Evolutionary conservation across 2,888 invertebrate species (phyloP), one percentile per base, ranked within the genome.

Genomic region (Matsumyia berberina): DNA sequence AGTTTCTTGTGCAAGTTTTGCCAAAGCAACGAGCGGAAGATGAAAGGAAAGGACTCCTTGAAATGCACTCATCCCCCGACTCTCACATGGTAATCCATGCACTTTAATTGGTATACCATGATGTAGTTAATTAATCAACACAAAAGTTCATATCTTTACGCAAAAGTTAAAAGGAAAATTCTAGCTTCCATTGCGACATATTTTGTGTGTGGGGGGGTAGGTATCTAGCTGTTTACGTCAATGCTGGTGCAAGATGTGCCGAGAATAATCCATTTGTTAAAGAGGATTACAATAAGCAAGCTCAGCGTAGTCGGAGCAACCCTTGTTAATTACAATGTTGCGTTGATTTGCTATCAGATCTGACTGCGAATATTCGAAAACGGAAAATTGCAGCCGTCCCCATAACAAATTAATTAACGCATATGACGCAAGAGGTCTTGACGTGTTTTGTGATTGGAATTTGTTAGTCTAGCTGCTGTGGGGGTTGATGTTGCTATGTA

Each of bases 271-370:
- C 46, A 19, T 42, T 15, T 15, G 5, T 24, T 11, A 24, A 46
- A 46, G 24, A 9, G 46, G 24, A 46, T 46, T 46, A 44, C 44
- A 44, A 15, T 17, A 9, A 44, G 44, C 15, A 44, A 44, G 17
- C 17, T 44, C 8, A 44, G 15, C 8, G 15, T 8, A 44, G 6
- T 44, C 8, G 6, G 8, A 17, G 6, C 44, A 17, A 44, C 44
- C 17, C 44, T 44, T 44, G 17, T 9, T 44, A 17, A 12, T 17
- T 44, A 15, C 7, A 17, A 17, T 44, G 44, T 17, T 44, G 44
- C 17, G 17, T 44, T 44, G 44, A 8, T 39, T 24, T 39, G n/a
- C 39, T 39, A 5, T 39, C 39, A 39, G 12, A 12, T 12, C n/a
- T 5, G 12, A 12, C 11, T 11, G 2, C 5, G n/a, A 5, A n/a